Evolutionary conservation across 2,113 vertebrate species (phyloP).

Genomic region (Colistium nudipinnis): DNA sequence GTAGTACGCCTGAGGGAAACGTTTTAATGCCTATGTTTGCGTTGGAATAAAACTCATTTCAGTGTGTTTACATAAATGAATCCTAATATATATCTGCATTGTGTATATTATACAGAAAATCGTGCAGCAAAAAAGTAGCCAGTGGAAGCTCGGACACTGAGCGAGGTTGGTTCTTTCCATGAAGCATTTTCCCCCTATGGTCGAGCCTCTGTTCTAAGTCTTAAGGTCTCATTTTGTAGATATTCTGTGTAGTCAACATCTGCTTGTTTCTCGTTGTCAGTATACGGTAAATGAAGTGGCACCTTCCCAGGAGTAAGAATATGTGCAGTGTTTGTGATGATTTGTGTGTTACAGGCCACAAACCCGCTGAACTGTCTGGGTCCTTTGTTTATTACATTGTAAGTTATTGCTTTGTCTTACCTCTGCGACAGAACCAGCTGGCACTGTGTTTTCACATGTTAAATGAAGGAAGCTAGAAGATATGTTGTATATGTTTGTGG

Average conservation of each 20-base stretch:
- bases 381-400: conserved; percentile 59
- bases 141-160: conserved; percentile 35
- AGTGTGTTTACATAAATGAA: conserved; percentile 76
- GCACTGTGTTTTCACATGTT: conserved; percentile 76
- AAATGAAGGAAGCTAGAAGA: conserved; percentile 46
- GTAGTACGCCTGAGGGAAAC: conserved; percentile 51
- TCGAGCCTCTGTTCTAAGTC: conserved; percentile 22
- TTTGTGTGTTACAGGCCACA: conserved; percentile 23
- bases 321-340: conserved; percentile 48
- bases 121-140: conserved; percentile 64
- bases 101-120: conserved; percentile 64
- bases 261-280: conserved; percentile 44
- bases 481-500: conserved; percentile 12
- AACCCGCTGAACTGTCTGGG: conserved; percentile 18
- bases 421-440: conserved; percentile 79
- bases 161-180: conserved; percentile 39
- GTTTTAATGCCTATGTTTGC: conserved; percentile 61
- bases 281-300: conserved; percentile 33
- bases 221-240: conserved; percentile 65
- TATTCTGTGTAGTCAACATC: conserved; percentile 63
- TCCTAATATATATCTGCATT: conserved; percentile 79
- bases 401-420: conserved; percentile 76
- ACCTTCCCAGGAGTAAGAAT: conserved; percentile 46
- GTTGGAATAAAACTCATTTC: conserved; percentile 58
- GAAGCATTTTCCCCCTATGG: conserved; percentile 23